Evolutionary conservation across 1,140 invertebrate genomes (phyloP), one percentile per base, ranked within the genome.

Genomic region (Drepana arcuata): DNA sequence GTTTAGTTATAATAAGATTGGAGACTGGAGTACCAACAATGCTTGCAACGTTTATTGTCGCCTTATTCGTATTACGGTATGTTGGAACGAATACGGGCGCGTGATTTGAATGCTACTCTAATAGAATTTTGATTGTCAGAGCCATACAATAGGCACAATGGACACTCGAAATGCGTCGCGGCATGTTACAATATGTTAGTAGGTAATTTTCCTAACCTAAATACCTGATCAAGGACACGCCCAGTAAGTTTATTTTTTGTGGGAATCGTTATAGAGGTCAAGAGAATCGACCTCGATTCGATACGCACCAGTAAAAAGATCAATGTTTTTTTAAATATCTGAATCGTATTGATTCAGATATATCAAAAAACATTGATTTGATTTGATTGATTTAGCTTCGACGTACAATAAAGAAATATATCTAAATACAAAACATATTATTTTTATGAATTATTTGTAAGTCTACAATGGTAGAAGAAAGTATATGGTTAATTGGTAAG

Each of bases 21-120:
- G 73, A 55, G 18, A 43, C 43, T 57, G 48, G 26, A 40, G 41
- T 21, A 5, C 18, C 9, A 21, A 21, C 24, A 36, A 36, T 38
- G 21, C 52, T 59, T 4, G 18, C 4, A 21, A 21, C 4, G 18
- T 21, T 5, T 66, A 73, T 67, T 72, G 70, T 64, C 54, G 57
- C 71, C 68, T 64, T 72, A 69, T 71, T 65, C 54, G 63, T 69
- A 37, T 68, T 75, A 81, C 77, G 73, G 73, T 78, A 81, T 67
- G 73, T 72, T 72, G 73, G 70, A 78, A 68, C 65, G 57, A 74
- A 80, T 78, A 77, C 75, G 47, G 32, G 34, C 38, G 55, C 71
- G 71, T 75, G 73, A 68, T 68, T 38, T 43, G 73, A 75, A 78
- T 79, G 45, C 47, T 48, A 38, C 48, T 41, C 28, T 44, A 48